A percentile compares a stretch with the other conserved stretches of the same genome.
Evolutionary conservation across 2,113 vertebrate species (phyloP).

Genomic region (Pionites leucogaster): DNA sequence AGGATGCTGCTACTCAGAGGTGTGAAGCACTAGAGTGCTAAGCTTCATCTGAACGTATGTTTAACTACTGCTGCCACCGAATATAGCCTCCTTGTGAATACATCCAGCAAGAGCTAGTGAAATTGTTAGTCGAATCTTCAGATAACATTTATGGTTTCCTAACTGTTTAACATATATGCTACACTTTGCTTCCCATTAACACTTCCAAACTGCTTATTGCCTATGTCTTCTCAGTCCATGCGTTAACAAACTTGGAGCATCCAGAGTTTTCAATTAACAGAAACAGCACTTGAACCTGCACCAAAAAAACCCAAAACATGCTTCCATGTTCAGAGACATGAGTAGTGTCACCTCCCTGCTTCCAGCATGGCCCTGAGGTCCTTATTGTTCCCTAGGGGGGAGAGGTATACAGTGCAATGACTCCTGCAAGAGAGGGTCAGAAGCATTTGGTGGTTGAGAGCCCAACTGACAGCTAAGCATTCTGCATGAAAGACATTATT

Average conservation of each 20-base stretch:
- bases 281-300: background rate
- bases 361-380: accelerated
- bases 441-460: accelerated
- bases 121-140: background rate
- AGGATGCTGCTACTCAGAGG: background rate
- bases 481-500: background rate
- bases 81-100: background rate
- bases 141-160: background rate
- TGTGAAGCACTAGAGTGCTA: background rate
- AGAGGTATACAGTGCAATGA: background rate
- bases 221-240: accelerated
- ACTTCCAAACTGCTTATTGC: background rate
- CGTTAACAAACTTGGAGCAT: background rate
- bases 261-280: background rate
- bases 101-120: background rate
- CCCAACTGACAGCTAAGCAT: background rate
- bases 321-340: accelerated
- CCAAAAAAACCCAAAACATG: background rate
- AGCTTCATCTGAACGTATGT: background rate
- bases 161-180: background rate
- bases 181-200: background rate
- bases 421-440: background rate
- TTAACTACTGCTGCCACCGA: constrained; percentile 18
- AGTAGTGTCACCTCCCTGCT: background rate
- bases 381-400: background rate